Evolutionary conservation across 2,888 invertebrate species (phyloP).

Genomic region (Euphydryas editha): DNA sequence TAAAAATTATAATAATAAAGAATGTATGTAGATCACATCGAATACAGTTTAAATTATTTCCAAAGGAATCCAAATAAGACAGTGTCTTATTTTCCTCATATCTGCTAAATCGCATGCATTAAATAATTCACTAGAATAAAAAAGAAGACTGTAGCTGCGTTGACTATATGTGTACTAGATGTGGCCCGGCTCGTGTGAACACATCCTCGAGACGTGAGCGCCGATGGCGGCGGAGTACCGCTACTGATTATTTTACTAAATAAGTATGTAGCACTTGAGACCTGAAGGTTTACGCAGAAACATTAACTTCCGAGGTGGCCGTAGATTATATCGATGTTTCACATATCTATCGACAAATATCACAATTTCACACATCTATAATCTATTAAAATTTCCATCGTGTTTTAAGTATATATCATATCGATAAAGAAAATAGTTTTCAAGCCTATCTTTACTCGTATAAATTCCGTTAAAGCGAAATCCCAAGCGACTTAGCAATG

Average conservation of each 20-base stretch:
- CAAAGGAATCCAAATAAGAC: too few species aligned
- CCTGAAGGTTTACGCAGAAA: constrained; percentile 49
- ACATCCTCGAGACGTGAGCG: constrained; percentile 62
- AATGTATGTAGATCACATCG: too few species aligned
- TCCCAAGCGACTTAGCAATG: constrained; percentile 33
- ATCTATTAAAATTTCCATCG: not conserved
- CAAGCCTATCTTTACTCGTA: not conserved
- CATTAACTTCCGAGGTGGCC: constrained; percentile 14
- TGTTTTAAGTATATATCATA: not conserved
- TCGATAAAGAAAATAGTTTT: not conserved
- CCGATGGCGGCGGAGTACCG: constrained; percentile 68
- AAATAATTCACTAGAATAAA: not conserved
- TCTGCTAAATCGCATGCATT: not conserved
- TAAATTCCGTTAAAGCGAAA: constrained; percentile 22
- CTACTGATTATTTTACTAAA: constrained; percentile 77
- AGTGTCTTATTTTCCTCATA: too few species aligned
- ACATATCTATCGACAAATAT: not conserved
- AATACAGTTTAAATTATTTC: too few species aligned
- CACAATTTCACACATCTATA: not conserved
- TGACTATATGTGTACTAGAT: constrained; percentile 26
- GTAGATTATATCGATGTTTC: constrained; percentile 6
- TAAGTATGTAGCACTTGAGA: constrained; percentile 54
- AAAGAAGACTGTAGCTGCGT: not conserved
- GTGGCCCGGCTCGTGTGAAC: constrained; percentile 66
- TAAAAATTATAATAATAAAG: too few species aligned